Percentiles rank a stretch among this genome's conserved stretches.
Conservation (phyloP, 2,797 vertebrate genomes). For the Rallus crepitans region DNA sequence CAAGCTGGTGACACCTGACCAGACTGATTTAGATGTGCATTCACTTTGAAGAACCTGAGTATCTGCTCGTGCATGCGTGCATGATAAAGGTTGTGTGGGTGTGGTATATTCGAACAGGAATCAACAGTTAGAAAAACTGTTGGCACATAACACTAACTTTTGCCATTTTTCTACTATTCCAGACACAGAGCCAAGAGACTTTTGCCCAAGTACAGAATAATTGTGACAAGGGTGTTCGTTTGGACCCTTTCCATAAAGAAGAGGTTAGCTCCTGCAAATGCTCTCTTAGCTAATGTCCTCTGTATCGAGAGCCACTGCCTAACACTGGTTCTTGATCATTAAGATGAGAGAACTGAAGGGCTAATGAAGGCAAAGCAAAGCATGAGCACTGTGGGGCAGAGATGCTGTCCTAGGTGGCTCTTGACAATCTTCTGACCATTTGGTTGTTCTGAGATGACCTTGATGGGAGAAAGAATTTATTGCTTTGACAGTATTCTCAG, state of each 20-base stretch:
- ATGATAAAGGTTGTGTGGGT: neutral
- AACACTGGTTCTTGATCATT: neutral
- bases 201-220: neutral
- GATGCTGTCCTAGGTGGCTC: neutral
- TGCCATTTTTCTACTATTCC: neutral
- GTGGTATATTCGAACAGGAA: rapidly evolving
- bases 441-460: neutral
- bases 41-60: neutral
- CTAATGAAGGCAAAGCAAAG: neutral
- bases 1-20: neutral
- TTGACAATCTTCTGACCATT: neutral
- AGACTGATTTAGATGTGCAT: neutral
- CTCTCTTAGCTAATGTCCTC: neutral
- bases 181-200: neutral
- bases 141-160: neutral
- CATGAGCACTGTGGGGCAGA: neutral
- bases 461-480: neutral
- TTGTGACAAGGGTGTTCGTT: neutral
- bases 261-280: neutral
- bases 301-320: neutral
- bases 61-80: neutral
- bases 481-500: neutral
- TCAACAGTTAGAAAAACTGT: neutral
- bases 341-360: neutral
- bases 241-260: neutral